A percentile compares a stretch with the other conserved stretches of the same genome.
Evolutionary conservation across 2,113 vertebrate genomes (phyloP).

Genomic region (Pipra filicauda): DNA sequence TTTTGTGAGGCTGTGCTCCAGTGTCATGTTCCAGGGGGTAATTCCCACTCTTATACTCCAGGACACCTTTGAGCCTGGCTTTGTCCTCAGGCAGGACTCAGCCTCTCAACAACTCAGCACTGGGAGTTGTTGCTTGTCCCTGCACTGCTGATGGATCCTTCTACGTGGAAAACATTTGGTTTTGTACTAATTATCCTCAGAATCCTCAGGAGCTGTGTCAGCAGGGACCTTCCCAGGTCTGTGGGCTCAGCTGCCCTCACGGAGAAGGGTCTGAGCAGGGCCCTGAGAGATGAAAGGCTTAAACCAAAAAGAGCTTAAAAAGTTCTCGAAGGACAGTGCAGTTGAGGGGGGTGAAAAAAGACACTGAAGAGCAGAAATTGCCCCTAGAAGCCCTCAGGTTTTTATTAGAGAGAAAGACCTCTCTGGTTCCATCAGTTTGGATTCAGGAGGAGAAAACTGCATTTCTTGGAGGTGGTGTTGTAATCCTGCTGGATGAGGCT

Average conservation of each 20-base stretch:
- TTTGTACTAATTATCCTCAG: background rate
- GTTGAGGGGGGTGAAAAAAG: background rate
- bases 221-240: background rate
- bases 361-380: background rate
- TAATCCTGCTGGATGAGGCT: rapidly evolving
- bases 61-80: background rate
- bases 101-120: no score
- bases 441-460: background rate
- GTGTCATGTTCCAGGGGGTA: background rate
- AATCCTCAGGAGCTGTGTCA: background rate
- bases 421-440: background rate
- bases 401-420: background rate
- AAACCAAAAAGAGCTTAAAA: background rate
- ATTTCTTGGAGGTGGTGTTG: background rate
- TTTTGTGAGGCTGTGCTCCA: background rate
- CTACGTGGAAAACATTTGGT: background rate
- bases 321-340: background rate
- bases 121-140: background rate
- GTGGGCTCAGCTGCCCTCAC: background rate
- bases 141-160: background rate
- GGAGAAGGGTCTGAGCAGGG: background rate
- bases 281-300: background rate
- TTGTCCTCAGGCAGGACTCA: background rate
- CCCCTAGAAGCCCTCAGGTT: background rate
- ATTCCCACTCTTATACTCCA: background rate